A percentile compares a stretch with the other conserved stretches of the same genome.
Conservation (phyloP, 92 coral and sea anemone species). For the Parazoanthus swiftii region DNA sequence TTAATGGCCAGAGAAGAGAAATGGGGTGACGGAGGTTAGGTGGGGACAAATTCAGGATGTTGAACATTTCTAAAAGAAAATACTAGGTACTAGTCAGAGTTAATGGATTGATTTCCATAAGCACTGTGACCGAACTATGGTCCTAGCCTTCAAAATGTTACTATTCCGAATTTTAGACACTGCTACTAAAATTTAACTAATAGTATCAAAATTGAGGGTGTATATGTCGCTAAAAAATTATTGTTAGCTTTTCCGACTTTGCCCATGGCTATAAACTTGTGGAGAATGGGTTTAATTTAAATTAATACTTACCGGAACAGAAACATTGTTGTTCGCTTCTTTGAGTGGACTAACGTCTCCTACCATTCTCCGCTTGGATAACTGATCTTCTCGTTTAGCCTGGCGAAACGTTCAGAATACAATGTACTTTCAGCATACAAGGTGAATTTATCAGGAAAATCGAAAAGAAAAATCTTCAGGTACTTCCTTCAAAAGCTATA, state of each 20-base stretch:
- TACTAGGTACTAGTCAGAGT: too few relatives aligned
- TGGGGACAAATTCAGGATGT: too few relatives aligned
- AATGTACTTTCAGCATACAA: neutral
- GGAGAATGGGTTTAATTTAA: neutral
- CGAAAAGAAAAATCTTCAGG: too few relatives aligned
- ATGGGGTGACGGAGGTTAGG: neutral
- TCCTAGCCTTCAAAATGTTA: too few relatives aligned
- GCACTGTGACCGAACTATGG: too few relatives aligned
- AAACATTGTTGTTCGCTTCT: conserved; percentile 53
- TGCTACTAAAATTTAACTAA: too few relatives aligned
- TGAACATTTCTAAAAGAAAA: too few relatives aligned
- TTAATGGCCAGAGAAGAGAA: too few relatives aligned
- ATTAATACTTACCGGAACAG: neutral
- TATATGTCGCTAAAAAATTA: neutral
- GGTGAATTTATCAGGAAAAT: neutral
- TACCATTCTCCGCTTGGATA: conserved; percentile 69
- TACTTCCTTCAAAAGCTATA: neutral
- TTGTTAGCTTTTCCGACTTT: too few relatives aligned
- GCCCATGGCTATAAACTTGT: neutral
- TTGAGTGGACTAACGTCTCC: conserved; percentile 78
- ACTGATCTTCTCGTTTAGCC: conserved; percentile 60
- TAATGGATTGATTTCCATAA: too few relatives aligned
- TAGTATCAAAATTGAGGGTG: too few relatives aligned
- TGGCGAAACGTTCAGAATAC: neutral
- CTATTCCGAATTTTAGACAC: too few relatives aligned